phyloP scores from a whole-genome alignment of 2,797 vertebrate genomes.

The Acestrorhynchus altus region DNA sequence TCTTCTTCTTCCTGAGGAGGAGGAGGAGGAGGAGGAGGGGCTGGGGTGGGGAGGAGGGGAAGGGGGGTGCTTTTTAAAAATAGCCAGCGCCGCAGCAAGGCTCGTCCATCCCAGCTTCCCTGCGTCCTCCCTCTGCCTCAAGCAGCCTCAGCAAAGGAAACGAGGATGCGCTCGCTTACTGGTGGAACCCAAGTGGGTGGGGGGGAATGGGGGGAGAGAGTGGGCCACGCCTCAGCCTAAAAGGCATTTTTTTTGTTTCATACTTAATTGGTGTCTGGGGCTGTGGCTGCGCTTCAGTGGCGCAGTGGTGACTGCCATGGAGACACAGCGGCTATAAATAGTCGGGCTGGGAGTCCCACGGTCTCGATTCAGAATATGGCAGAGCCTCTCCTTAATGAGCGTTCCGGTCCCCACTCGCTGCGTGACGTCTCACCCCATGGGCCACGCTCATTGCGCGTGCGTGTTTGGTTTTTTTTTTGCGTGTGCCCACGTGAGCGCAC shows the following conservation, averaged over 20 bases:
- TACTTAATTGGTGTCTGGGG: conserved; percentile 87
- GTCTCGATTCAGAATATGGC: conserved; percentile 87
- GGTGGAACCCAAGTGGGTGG: conserved; percentile 55
- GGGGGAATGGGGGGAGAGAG: conserved; percentile 63
- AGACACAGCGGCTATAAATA: conserved; percentile 83
- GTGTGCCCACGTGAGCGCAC: conserved; percentile 30
- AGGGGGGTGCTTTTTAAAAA: conserved; percentile 72
- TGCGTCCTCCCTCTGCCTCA: conserved; percentile 65
- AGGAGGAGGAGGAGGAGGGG: conserved; percentile 22
- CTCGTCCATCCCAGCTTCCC: conserved; percentile 72
- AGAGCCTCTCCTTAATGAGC: conserved; percentile 85
- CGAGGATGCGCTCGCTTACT: conserved; percentile 59
- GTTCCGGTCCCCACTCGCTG: conserved; percentile 78
- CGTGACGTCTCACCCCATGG: conserved; percentile 72
- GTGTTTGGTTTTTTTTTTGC: background rate
- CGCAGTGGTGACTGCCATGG: conserved; percentile 79
- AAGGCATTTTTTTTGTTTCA: conserved; percentile 78
- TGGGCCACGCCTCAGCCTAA: conserved; percentile 75
- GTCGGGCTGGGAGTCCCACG: conserved; percentile 82
- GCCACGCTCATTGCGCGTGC: conserved; percentile 41
- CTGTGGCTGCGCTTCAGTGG: conserved; percentile 79
- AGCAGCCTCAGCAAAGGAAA: conserved; percentile 70
- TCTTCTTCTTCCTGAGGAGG: conserved; percentile 67
- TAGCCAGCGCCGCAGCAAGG: conserved; percentile 68
- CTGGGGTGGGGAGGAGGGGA: conserved; percentile 25